Evolutionary conservation across 2,113 vertebrate species (phyloP).

Genomic region (Osmerus eperlanus): DNA sequence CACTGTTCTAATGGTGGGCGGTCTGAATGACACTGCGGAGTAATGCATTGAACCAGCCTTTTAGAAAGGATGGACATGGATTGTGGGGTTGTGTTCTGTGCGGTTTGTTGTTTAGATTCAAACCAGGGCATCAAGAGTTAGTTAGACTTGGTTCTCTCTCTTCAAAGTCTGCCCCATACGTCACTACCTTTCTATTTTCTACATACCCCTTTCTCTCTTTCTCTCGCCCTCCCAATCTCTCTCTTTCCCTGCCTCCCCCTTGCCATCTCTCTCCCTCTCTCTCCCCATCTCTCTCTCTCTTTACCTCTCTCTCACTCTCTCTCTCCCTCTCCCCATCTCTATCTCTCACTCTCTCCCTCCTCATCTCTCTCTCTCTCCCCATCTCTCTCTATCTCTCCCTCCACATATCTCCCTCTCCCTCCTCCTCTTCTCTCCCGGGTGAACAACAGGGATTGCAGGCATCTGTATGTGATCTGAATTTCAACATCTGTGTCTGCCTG

Average conservation of each 20-base stretch:
- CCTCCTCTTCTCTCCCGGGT: conserved; percentile 17
- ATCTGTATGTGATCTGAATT: conserved; percentile 62
- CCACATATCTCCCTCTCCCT: neutral
- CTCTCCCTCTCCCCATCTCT: neutral
- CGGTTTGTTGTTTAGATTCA: too few relatives aligned
- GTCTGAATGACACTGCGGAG: neutral
- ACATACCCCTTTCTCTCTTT: neutral
- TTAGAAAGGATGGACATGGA: too few relatives aligned
- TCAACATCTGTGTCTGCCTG: conserved; percentile 58
- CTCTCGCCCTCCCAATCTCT: neutral
- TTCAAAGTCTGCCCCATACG: too few relatives aligned
- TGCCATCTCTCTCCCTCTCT: too few relatives aligned
- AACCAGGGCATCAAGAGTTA: too few relatives aligned
- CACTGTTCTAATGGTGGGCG: neutral
- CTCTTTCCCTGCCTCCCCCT: neutral
- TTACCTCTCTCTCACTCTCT: neutral
- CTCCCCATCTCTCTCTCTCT: neutral
- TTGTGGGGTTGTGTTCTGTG: too few relatives aligned
- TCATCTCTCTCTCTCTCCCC: neutral
- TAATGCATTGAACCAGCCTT: neutral
- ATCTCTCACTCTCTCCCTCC: too few relatives aligned
- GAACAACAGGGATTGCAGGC: conserved; percentile 43
- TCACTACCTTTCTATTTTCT: neutral
- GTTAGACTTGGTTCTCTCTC: too few relatives aligned
- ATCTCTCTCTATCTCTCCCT: neutral